Percentiles rank a stretch among this genome's conserved stretches.
phyloP scores from a whole-genome alignment of 2,113 vertebrate genomes.

The Plotosus lineatus region DNA sequence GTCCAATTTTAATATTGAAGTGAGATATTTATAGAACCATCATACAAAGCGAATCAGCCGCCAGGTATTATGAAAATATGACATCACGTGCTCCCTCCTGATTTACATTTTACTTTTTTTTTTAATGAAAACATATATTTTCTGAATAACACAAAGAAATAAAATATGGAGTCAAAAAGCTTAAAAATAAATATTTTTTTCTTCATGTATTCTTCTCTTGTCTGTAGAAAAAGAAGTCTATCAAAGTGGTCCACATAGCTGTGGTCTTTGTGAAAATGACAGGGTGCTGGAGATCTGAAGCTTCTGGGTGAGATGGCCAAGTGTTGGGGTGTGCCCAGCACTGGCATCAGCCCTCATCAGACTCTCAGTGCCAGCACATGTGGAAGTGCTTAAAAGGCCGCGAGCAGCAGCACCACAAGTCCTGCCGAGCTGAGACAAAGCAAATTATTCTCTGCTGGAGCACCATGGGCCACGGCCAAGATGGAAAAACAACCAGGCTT shows the following conservation, averaged over 20 bases:
- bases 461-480: conserved; percentile 58
- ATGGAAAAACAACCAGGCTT: conserved; percentile 57
- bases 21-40: no score
- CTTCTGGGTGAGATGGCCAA: conserved; percentile 64
- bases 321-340: conserved; percentile 52
- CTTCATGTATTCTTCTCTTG: background rate
- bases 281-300: conserved; percentile 63
- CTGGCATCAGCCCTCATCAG: conserved; percentile 57
- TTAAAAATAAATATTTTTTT: background rate
- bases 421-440: conserved; percentile 49
- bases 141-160: background rate
- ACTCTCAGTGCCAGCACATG: conserved; percentile 58
- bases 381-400: conserved; percentile 71
- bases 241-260: conserved; percentile 61
- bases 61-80: no score
- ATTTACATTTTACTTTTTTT: no score
- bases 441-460: conserved; percentile 73
- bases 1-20: no score
- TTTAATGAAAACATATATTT: background rate
- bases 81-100: no score
- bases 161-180: background rate
- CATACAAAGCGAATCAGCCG: no score
- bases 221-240: conserved; percentile 7
- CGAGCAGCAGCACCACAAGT: conserved; percentile 40
- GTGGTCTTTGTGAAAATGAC: conserved; percentile 66